Evolutionary conservation across 2,888 invertebrate genomes (phyloP), one percentile per base, ranked within the genome.

Genomic region (Xestoiulus laeticollis): DNA sequence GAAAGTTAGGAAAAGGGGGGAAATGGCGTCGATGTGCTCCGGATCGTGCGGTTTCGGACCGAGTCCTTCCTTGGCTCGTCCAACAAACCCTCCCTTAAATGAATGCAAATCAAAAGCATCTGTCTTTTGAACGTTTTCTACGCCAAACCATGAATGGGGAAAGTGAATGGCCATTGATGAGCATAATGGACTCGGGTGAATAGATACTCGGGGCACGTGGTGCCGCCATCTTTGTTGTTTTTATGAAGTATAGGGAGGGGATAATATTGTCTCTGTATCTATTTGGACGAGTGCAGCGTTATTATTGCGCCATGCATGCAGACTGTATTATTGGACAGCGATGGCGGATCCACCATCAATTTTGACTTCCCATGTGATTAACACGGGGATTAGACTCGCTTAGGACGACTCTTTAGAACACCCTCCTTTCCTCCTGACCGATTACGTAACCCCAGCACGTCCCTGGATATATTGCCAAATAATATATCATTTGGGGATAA

Each of bases 21-120:
- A 78, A 78, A 78, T 78, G 78, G 78, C 78, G 78, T 78, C 78
- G 78, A 78, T 68, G 26, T 22, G 19, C 68, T 22, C 26, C 26
- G 68, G n/a, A 78, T 78, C 14, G 78, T 78, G 78, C 78, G 78
- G 78, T 78, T 78, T 78, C 30, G 12, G 26, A 30, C 30, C 12
- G 16, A 26, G 78, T 78, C 78, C 85, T 85, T 12, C 33, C 5
- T 22, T 82, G 82, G 26, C 82, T 82, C 82, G 16, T 32, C 84
- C 84, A 32, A 48, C 84, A 32, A 32, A 32, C 38, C 84, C 85
- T 32, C 43, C 85, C 26, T 43, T 14, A 38, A 38, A 85, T 85
- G 26, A 85, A 85, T 85, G 85, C 43, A 85, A 44, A 85, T 85
- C 85, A 85, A 85, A 85, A 85, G 85, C 85, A 85, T 85, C 85